phyloP scores from a whole-genome alignment of 2,888 invertebrate species.

The Polyommatus icarus region DNA sequence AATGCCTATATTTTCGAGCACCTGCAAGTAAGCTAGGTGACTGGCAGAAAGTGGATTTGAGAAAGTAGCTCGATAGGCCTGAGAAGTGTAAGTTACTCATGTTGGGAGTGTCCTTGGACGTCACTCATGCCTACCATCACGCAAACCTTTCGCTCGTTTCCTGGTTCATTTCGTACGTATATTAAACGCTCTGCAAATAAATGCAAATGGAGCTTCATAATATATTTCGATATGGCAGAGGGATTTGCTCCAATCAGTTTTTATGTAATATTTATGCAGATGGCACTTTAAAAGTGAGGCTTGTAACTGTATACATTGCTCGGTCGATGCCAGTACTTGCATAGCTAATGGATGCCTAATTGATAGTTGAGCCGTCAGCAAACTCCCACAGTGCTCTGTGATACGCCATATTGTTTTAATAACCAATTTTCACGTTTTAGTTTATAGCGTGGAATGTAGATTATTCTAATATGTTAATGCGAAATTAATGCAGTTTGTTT shows the following conservation, averaged over 20 bases:
- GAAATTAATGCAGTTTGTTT: no score
- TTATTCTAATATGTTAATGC: no score
- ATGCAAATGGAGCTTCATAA: not conserved
- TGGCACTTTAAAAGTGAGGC: constrained; percentile 9
- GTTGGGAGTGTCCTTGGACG: no score
- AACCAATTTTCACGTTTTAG: not conserved
- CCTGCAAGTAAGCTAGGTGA: no score
- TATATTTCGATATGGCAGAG: not conserved
- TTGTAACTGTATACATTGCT: not conserved
- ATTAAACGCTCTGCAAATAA: not conserved
- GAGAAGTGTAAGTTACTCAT: no score
- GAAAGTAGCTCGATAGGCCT: no score
- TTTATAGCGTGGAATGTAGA: not conserved
- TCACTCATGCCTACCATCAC: no score
- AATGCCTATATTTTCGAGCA: no score
- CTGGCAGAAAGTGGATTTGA: no score
- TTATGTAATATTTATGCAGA: constrained; percentile 18
- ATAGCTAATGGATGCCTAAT: not conserved
- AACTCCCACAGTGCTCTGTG: not conserved
- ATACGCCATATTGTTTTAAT: not conserved
- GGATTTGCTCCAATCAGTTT: constrained; percentile 14
- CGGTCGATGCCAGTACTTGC: not conserved
- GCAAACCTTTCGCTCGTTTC: no score
- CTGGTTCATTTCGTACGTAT: no score
- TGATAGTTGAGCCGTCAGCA: not conserved